Base-by-base conservation (phyloP, 2,797 vertebrate species). In the Anomalospiza imberbis region DNA sequence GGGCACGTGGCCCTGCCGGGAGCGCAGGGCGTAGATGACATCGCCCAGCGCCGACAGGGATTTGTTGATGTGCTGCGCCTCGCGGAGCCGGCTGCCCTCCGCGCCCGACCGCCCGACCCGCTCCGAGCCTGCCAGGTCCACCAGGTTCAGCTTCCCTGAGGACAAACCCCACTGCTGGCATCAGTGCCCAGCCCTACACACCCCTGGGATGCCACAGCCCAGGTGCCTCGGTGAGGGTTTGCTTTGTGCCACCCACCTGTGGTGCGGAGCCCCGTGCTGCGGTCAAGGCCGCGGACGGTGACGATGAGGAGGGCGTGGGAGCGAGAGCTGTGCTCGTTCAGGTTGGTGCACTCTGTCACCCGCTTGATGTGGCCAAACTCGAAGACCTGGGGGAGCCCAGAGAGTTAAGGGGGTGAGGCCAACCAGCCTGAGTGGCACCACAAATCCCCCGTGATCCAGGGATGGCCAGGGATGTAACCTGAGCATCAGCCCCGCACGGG, bases 51-150 rank as follows among this genome's bases (percentile, higher is more conserved):
- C 99, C 0, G 99, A 99, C 94, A 99, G 98, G 1, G 99, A 99
- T 66, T 99, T 99, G 98, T 99, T 99, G 98, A 99, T 99, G 97
- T 99, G 99, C 97, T 99, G 99, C 0, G 99, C 99, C 93, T 99
- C 99, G 0, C 99, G 95, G 61, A 99, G 98, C 25, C 99, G 98
- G 67, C 98, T 98, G 82, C 99, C 99, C 95, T 99, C 99, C 0
- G 99, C 99, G 0, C 99, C 99, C 0, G 99, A 99, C 74, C 98
- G 98, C 40, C 99, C 98, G 12, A 99, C 99, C 1, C 99, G 98
- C 97, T 99, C 99, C 0, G 99, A 99, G 29, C 99, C 99, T 0
- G 99, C 99, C 97, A 99, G 97, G 95, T 99, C 99, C 94, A 99
- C 99, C 93, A 99, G 97, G 97, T 99, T 99, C 94, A 99, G 98